A percentile compares a stretch with the other conserved stretches of the same genome.
phyloP scores from a whole-genome alignment of 2,113 vertebrate genomes.

The Pagrus major region DNA sequence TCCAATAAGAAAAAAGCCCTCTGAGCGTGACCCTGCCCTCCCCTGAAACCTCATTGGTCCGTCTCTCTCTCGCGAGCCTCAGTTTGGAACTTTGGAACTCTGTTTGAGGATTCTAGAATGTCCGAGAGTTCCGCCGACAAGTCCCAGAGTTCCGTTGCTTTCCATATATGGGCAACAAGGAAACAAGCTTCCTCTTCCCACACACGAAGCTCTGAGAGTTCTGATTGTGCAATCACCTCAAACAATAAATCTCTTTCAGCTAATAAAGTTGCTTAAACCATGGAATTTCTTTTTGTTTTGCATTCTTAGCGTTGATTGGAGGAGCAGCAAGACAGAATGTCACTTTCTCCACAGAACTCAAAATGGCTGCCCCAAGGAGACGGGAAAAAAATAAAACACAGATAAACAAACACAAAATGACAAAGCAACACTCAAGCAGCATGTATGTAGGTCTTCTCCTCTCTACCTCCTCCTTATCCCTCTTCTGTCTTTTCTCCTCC shows the following conservation, averaged over 20 bases:
- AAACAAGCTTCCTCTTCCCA: constrained; percentile 6
- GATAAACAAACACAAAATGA: constrained; percentile 62
- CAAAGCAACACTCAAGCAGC: constrained; percentile 81
- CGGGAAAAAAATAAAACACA: constrained; percentile 43
- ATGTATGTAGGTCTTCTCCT: constrained; percentile 70
- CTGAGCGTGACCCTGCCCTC: constrained; percentile 32
- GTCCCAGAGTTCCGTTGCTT: constrained; percentile 50
- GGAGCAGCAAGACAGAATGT: constrained; percentile 75
- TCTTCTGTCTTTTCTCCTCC: not conserved
- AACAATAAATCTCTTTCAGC: constrained; percentile 68
- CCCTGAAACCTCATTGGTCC: constrained; percentile 66
- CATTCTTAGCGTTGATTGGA: constrained; percentile 78
- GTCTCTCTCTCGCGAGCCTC: constrained; percentile 32
- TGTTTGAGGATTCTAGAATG: constrained; percentile 28
- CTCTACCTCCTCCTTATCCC: constrained; percentile 36
- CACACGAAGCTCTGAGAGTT: constrained; percentile 55
- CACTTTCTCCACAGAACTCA: constrained; percentile 58
- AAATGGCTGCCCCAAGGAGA: constrained; percentile 62
- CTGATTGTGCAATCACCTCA: constrained; percentile 76
- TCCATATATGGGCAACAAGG: not conserved
- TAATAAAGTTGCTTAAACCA: constrained; percentile 61
- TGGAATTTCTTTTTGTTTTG: constrained; percentile 64
- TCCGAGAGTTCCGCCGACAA: constrained; percentile 38
- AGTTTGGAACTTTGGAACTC: constrained; percentile 29
- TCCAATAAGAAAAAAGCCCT: constrained; percentile 52